These are phyloP conservation scores for Diacarnus erythraeanus DNA, from an alignment of 37 sponge, comb jelly and placozoan species.

Conservation along the genomic window DNA sequence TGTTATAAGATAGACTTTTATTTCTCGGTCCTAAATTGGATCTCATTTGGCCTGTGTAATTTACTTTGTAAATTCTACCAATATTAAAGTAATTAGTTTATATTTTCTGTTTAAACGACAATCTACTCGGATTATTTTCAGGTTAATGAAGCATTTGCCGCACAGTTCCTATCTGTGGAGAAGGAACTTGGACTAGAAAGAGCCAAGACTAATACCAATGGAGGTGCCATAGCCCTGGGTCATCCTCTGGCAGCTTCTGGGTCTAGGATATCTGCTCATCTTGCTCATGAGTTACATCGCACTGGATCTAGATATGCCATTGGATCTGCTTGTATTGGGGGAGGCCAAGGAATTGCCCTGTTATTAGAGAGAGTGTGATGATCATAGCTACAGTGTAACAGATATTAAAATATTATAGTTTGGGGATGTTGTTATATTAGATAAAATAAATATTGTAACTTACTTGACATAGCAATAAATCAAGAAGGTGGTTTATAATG, in stretches of 20 bases:
- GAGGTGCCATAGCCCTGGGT: conserved; percentile 98
- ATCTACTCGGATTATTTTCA: no score
- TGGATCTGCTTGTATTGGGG: conserved; percentile 98
- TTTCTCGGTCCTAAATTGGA: no score
- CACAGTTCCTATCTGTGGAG: conserved; percentile 90
- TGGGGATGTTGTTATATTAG: no score
- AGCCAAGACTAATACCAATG: conserved; percentile 84
- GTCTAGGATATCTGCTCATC: conserved; percentile 87
- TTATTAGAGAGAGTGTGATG: conserved; percentile 83
- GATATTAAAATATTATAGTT: no score
- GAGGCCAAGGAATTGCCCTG: conserved; percentile 97
- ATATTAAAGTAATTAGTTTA: not conserved
- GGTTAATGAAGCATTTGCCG: conserved; percentile 99
- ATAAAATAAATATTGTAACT: no score
- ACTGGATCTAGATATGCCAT: conserved; percentile 64
- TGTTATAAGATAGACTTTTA: no score
- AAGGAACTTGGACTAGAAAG: conserved; percentile 89
- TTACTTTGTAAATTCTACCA: not conserved
- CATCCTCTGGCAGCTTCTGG: conserved; percentile 96
- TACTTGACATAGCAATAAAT: no score
- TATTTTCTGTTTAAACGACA: no score
- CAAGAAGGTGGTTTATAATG: no score
- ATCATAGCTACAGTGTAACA: no score
- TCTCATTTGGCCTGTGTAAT: not conserved
- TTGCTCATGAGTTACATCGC: conserved; percentile 87